Conservation (phyloP, 2,797 vertebrate species). For the Pseudochaenichthys georgianus region DNA sequence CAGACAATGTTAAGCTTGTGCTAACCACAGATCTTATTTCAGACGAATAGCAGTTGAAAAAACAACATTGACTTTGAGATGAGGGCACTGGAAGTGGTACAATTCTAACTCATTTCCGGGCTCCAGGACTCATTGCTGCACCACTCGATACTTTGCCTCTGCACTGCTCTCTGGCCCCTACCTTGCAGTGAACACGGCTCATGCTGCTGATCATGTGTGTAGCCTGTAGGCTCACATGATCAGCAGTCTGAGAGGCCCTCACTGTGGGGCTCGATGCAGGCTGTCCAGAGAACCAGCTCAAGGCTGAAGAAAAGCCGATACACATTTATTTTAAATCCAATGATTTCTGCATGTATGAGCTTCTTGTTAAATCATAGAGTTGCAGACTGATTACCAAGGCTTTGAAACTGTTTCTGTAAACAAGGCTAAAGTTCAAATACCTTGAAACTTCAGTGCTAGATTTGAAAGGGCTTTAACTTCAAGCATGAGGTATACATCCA, state of each 20-base stretch:
- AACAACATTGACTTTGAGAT: too few species aligned
- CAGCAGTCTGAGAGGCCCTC: background rate
- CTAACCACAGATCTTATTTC: too few species aligned
- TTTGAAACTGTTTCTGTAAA: conserved; percentile 13
- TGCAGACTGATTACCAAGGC: background rate
- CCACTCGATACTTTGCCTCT: background rate
- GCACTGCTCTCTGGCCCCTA: background rate
- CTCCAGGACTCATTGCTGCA: too few species aligned
- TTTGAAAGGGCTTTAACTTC: conserved; percentile 24
- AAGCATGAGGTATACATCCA: background rate
- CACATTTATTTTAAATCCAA: conserved; percentile 20
- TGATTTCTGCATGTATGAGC: conserved; percentile 9
- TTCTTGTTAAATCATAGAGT: conserved; percentile 13
- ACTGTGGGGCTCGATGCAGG: background rate
- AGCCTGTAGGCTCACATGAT: conserved; percentile 19
- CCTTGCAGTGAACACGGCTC: background rate
- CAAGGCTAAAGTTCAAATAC: conserved; percentile 19
- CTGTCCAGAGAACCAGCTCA: background rate
- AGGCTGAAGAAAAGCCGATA: conserved; percentile 19
- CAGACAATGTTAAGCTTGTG: too few species aligned
- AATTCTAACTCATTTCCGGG: too few species aligned
- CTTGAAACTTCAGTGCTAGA: background rate
- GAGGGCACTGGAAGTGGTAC: too few species aligned
- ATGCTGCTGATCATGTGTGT: background rate
- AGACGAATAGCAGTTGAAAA: too few species aligned